phyloP scores from a whole-genome alignment of 53 echinoderm and acorn worm species.

The Paelopatides confundens region DNA sequence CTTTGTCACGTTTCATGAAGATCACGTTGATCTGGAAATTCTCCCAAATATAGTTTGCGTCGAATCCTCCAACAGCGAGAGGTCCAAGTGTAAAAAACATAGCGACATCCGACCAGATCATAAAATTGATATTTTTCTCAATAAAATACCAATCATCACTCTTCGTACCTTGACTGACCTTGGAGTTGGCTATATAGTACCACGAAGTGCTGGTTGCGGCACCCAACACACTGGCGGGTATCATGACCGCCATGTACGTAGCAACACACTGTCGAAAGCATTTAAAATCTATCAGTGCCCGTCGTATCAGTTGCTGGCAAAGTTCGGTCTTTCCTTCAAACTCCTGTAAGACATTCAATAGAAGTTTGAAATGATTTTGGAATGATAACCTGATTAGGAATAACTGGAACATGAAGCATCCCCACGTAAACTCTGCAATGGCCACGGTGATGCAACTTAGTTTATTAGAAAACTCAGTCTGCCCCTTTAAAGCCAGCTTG shows the following conservation, averaged over 20 bases:
- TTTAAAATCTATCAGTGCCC: background rate
- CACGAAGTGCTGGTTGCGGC: constrained; percentile 10
- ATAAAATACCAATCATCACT: background rate
- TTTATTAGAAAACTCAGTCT: background rate
- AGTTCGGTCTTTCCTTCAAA: background rate
- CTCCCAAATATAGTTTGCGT: constrained; percentile 10
- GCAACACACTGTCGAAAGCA: constrained; percentile 9
- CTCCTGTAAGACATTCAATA: background rate
- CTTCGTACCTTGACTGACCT: no score
- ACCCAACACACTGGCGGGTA: background rate
- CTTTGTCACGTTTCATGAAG: background rate
- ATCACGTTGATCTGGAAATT: background rate
- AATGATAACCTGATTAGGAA: constrained; percentile 3
- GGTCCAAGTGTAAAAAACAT: constrained; percentile 8
- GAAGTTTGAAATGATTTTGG: constrained; percentile 1
- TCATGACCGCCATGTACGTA: background rate
- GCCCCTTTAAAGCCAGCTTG: background rate
- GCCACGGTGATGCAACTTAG: background rate
- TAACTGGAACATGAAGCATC: constrained; percentile 13
- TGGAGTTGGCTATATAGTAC: background rate
- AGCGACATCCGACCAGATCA: constrained; percentile 26
- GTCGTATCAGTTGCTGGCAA: background rate
- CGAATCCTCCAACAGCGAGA: constrained; percentile 19
- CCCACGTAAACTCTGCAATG: constrained; percentile 18
- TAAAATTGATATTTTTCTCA: background rate